Conservation (phyloP, 2,797 vertebrate genomes). For the Spizella passerina region DNA sequence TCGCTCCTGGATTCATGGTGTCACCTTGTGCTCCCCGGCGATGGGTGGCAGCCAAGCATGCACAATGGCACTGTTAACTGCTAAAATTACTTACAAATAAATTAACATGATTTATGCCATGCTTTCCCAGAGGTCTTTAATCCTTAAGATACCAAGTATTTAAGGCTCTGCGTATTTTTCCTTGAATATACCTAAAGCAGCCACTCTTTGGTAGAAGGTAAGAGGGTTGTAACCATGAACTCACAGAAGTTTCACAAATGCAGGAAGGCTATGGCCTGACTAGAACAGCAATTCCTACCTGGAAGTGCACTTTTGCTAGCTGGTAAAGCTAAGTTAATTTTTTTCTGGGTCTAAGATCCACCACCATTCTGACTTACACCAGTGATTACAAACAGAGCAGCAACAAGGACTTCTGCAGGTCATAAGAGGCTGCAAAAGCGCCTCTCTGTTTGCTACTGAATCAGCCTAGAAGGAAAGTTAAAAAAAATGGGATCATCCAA, state of each 20-base stretch:
- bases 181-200: not conserved
- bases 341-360: not conserved
- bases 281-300: not conserved
- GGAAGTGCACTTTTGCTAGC: not conserved
- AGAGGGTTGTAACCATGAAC: not conserved
- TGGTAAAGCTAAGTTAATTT: not conserved
- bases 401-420: not conserved
- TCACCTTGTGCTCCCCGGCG: not conserved
- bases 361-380: not conserved
- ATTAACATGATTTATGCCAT: not conserved
- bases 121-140: not conserved
- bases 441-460: not conserved
- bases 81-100: not conserved
- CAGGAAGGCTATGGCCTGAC: not conserved
- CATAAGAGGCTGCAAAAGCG: not conserved
- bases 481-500: not conserved
- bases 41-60: slow-evolving; percentile 45
- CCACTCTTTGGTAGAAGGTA: not conserved
- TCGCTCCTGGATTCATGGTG: not conserved
- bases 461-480: not conserved
- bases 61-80: not conserved
- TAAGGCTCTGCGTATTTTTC: not conserved
- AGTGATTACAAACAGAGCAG: not conserved
- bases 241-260: not conserved
- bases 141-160: not conserved